Evolutionary conservation across 2,888 invertebrate species (phyloP), one percentile per base, ranked within the genome.

Genomic region (Cheilosia grossa): DNA sequence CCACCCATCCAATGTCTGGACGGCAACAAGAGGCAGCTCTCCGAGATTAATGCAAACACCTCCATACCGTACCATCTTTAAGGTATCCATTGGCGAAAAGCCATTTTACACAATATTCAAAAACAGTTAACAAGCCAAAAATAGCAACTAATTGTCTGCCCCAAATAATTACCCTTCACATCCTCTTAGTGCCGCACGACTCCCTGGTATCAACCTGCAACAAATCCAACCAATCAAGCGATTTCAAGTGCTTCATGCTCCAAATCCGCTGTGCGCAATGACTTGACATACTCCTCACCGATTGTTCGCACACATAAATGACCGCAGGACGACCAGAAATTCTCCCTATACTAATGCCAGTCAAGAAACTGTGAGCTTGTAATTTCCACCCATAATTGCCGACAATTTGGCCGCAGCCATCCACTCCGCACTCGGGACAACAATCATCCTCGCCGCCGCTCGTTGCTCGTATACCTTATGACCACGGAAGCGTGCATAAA

Each of bases 371-470:
- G 61, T 61, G 47, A 67, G 63, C 42, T 42, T 54, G 51, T 61
- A 37, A 82, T 77, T 82, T 77, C 58, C 61, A 72, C 64, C 51
- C 30, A 61, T 85, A 81, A 85, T 85, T 77, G 58, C 67, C 58
- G 66, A 59, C 83, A 80, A 83, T 85, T 85, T 79, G 40, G 64
- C 54, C 70, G 27, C 44, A 66, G 19, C 24, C 27, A 56, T 47
- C 24, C n/a, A 70, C 37, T 47, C 66, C 63, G n/a, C 9, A 17
- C 9, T 47, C 17, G 5, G n/a, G 13, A 5, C 51, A 58, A 47
- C 49, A 42, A 47, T 67, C 74, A 66, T 59, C 59, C 17, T 37
- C 37, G 53, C 56, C 70, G 42, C 40, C 49, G n/a, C 44, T 1
- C 37, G 4, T 19, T 17, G 37, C 58, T 44, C 49, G 47, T 54